These are phyloP conservation scores for Stercorarius parasiticus DNA, from an alignment of 2,113 vertebrate genomes.

Conservation along the genomic window DNA sequence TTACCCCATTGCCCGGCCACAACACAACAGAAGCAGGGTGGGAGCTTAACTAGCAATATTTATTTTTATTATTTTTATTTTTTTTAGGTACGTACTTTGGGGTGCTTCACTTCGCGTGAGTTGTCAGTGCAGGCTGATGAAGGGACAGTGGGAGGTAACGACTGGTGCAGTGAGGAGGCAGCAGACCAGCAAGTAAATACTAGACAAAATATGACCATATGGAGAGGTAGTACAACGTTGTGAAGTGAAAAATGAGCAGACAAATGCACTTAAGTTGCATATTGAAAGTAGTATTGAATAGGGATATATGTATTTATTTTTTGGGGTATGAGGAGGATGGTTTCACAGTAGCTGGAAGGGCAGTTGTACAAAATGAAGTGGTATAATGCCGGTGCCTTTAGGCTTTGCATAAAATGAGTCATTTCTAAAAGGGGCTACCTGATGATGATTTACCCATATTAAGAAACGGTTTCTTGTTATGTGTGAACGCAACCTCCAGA, in stretches of 20 bases:
- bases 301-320: not conserved
- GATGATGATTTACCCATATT: not conserved
- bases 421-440: not conserved
- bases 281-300: not conserved
- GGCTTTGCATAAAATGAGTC: not conserved
- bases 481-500: accelerated
- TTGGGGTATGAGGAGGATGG: accelerated
- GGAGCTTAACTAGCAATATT: not conserved
- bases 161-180: not conserved
- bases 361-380: not conserved
- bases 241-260: not conserved
- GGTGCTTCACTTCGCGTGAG: accelerated
- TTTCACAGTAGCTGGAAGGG: not conserved
- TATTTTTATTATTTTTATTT: not conserved
- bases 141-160: accelerated
- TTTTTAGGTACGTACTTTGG: not conserved
- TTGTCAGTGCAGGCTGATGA: not conserved
- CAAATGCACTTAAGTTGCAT: too few relatives aligned
- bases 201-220: accelerated
- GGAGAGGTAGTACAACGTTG: not conserved
- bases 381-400: not conserved
- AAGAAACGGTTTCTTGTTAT: not conserved
- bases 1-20: not conserved
- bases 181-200: not conserved
- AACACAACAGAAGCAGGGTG: accelerated